Evolutionary conservation across 2,797 vertebrate species (phyloP), one percentile per base, ranked within the genome.

Genomic region (Lemur catta): DNA sequence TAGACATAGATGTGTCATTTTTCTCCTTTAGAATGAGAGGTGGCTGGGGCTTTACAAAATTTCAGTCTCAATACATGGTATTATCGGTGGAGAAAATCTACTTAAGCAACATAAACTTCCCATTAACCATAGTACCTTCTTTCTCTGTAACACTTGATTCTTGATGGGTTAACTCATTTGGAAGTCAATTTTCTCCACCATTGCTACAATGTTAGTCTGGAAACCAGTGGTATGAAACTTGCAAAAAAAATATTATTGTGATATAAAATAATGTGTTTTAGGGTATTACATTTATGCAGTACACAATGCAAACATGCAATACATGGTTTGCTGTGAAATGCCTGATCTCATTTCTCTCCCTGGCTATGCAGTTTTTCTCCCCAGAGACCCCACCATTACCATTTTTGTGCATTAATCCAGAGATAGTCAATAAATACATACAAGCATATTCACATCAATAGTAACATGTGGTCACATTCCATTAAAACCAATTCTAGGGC

Each of bases 201-300:
- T 57, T 9, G 11, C 71, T 41, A 4, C 28, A 75, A 24, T 76
- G 7, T 50, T 38, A 81, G 20, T 82, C 43, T 88, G 43, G 61
- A 85, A 93, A 85, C 38, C 3, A 0, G 35, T 78, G 61, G 57
- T 89, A 94, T 69, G 87, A 87, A 74, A 88, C 61, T 67, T 89
- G n/a, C 59, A 72, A 74, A 90, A 92, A 76, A 96, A 91, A 84
- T 41, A 86, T 95, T 89, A 72, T 80, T 61, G 67, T 92, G 38
- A 87, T 87, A 85, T 38, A 30, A 84, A 87, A 33, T 57, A 38
- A 22, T 81, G 93, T 72, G 76, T 93, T 93, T 92, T 84, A 93
- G 35, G 84, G 55, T 57, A 72, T n/a, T 33, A 24, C 6, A 14
- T 55, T 61, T 69, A 28, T 46, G 9, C 75, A 46, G 41, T n/a